These are phyloP conservation scores for Plectropomus leopardus DNA, from an alignment of 2,113 vertebrate genomes.

Conservation along the genomic window DNA sequence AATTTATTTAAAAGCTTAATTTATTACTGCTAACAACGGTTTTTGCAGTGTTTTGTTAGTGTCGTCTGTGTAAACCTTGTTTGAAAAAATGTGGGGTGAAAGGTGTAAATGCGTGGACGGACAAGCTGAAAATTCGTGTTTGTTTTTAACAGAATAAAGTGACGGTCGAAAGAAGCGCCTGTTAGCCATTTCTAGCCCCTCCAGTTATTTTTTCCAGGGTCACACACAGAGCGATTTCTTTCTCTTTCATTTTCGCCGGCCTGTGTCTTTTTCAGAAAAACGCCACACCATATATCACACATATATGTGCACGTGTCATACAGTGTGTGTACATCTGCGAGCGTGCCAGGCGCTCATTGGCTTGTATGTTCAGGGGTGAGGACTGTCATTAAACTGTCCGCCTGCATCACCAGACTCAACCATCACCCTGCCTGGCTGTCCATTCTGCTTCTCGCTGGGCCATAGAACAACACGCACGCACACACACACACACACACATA, in stretches of 20 bases:
- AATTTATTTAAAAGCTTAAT: slow-evolving; percentile 13
- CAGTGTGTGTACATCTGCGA: slow-evolving; percentile 58
- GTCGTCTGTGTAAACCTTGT: not conserved
- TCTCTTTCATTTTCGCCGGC: slow-evolving; percentile 70
- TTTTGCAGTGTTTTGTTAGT: not conserved
- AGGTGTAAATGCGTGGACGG: slow-evolving; percentile 4
- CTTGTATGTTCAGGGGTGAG: slow-evolving; percentile 72
- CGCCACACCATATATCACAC: slow-evolving; percentile 67
- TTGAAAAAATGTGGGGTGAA: not conserved
- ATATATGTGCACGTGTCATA: slow-evolving; percentile 66
- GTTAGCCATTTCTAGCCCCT: slow-evolving; percentile 38
- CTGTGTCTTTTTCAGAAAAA: slow-evolving; percentile 66
- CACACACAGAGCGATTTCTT: slow-evolving; percentile 51
- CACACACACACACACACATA: slow-evolving; percentile 31
- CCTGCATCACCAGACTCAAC: slow-evolving; percentile 77
- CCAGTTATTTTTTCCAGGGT: slow-evolving; percentile 62
- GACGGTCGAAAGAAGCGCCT: slow-evolving; percentile 27
- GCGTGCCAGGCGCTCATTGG: slow-evolving; percentile 51
- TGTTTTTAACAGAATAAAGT: slow-evolving; percentile 31
- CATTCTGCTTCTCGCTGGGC: slow-evolving; percentile 52
- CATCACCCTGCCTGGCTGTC: slow-evolving; percentile 70
- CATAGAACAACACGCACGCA: slow-evolving; percentile 32
- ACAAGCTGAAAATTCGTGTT: slow-evolving; percentile 24
- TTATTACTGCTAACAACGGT: not conserved
- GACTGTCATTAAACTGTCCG: slow-evolving; percentile 83